Base-by-base conservation (phyloP, 2,113 vertebrate species). In the Leptobrachium ailaonicum region DNA sequence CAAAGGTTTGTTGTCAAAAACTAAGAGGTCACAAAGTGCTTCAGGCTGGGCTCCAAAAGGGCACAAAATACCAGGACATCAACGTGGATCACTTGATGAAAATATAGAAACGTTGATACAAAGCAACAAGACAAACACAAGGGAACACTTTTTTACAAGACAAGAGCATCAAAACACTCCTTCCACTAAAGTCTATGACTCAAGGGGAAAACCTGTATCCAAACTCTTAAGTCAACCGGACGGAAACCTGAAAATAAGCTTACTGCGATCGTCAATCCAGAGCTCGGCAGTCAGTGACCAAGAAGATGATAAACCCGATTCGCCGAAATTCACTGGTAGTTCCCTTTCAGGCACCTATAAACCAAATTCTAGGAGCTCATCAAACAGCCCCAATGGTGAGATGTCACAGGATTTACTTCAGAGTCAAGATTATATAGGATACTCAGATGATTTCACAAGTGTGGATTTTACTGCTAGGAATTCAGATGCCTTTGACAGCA, bases 381-480 rank as follows among this genome's bases (percentile, higher is more conserved):
- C 20, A 72, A 90, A 83, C 77, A 82, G 76, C 80, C 86, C 83
- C 32, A 86, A 88, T 73, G 85, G 85, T 4, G 86, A 84, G 3
- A 86, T 90, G 66, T 94, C 92, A 0, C 87, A 88, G 76, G 91
- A 90, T 76, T 90, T 91, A 0, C 0, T 85, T 53, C 83, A 74
- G 68, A 92, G 88, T 76, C 74, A 83, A 41, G 87, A 92, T 66
- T 83, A 84, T 47, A 87, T 69, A 0, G 87, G 90, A 54, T 94
- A 92, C 76, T 91, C 90, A 6, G 95, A 97, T 85, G 95, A 96
- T 84, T 95, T 95, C 82, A 91, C 82, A 75, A 92, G 90, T 72
- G 54, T 87, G 1, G 92, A 94, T 12, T 83, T 87, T 43, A 90
- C 62, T 0, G 88, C 87, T 47, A 85, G 75, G 75, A 88, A 80